A percentile compares a stretch with the other conserved stretches of the same genome.
Conservation (phyloP, 2,888 invertebrate genomes). For the Drosophila neutralis region DNA sequence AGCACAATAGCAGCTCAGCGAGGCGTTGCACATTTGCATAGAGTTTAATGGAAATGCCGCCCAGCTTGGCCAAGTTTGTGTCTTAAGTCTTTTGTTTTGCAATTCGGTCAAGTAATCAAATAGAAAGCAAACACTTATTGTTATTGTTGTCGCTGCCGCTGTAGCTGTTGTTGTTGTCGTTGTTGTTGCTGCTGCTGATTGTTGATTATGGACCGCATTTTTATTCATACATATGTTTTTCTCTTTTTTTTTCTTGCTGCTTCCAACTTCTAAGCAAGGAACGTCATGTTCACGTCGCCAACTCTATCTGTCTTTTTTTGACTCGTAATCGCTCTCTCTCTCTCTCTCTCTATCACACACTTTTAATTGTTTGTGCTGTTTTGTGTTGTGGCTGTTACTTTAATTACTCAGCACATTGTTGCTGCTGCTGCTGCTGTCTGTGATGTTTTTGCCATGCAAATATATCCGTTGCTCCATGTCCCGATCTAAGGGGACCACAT, state of each 20-base stretch:
- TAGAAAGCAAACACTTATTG: conserved; percentile 69
- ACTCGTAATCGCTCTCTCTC: conserved; percentile 3
- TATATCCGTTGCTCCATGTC: conserved; percentile 19
- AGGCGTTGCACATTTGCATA: conserved; percentile 78
- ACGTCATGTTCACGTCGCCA: conserved; percentile 46
- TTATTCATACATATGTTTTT: conserved; percentile 1
- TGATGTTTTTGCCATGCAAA: conserved; percentile 40
- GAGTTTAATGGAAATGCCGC: conserved; percentile 54
- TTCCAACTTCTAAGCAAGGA: conserved; percentile 18
- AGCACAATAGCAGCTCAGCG: conserved; percentile 43
- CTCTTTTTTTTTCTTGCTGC: conserved; percentile 9
- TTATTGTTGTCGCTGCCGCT: conserved; percentile 25
- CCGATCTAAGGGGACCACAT: conserved; percentile 44
- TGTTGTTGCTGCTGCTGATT: conserved; percentile 36
- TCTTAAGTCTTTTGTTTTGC: conserved; percentile 72
- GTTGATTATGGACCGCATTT: conserved; percentile 42
- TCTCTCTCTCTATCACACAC: neutral
- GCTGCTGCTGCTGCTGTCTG: conserved; percentile 1
- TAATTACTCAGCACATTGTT: conserved; percentile 70
- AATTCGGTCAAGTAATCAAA: conserved; percentile 76
- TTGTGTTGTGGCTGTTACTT: conserved; percentile 56
- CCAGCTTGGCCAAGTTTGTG: conserved; percentile 60
- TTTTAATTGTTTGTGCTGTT: conserved; percentile 58
- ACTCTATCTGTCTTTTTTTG: conserved; percentile 14
- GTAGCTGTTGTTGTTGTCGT: conserved; percentile 18